Base-by-base conservation (phyloP, 2,888 invertebrate species). In the Megastigmus dorsalis region DNA sequence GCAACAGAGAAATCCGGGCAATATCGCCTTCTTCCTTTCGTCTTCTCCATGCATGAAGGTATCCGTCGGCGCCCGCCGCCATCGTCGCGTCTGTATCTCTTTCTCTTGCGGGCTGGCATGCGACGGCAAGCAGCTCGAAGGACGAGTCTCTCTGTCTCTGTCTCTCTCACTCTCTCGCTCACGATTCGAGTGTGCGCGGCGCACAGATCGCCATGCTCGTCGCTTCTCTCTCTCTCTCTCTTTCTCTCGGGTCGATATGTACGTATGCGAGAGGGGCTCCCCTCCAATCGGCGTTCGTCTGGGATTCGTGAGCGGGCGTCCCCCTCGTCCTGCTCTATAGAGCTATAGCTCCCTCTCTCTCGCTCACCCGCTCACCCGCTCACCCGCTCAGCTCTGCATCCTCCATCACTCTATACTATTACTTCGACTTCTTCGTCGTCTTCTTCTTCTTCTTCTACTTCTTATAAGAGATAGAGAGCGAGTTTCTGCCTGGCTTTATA, bases 271-370 rank as follows among this genome's bases (percentile, higher is more conserved):
- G 74, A 54, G 36, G 59, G 36, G 74, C 78, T 76, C 73, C 80
- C 80, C 79, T 75, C 80, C 79, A 79, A 57, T 75, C 76, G 79
- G 75, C 74, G 65, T 28, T 36, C 50, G 66, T 73, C 66, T 60
- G 66, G 68, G 69, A 63, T 68, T 69, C 67, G 71, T 59, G 48
- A 52, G 72, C 79, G 76, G 77, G 68, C 79, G 77, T 59, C 75
- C 67, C 68, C 72, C 57, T 59, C 66, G 55, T 43, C 55, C 43
- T 6, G 18, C 28, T n/a, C n/a, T n/a, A n/a, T n/a, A n/a, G 50
- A n/a, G 10, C 38, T n/a, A 13, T 7, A 41, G 59, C 54, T 55
- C 45, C 7, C 36, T n/a, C 13, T 7, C 28, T 18, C 73, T 33
- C 66, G 5, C 52, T 26, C 63, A 7, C 66, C 7, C 26, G 50